These are phyloP conservation scores for Arctopsyche grandis DNA, from an alignment of 1,140 invertebrate genomes.

Conservation along the genomic window DNA sequence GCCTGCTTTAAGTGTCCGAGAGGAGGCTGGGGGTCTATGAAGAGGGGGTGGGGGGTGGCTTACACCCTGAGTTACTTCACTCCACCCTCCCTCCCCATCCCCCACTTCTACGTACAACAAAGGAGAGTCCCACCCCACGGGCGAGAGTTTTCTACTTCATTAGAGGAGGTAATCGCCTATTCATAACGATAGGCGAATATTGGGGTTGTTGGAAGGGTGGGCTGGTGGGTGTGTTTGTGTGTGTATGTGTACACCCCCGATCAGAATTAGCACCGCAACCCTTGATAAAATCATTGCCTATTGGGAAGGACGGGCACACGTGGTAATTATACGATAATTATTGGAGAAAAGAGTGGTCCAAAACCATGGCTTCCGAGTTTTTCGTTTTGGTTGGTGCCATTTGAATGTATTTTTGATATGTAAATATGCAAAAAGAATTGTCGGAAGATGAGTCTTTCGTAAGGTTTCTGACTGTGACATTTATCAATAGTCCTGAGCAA, in stretches of 20 bases:
- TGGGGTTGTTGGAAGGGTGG: conserved; percentile 5
- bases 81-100: neutral
- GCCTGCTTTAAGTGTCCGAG: conserved; percentile 22
- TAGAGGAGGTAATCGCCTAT: conserved; percentile 42
- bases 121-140: neutral
- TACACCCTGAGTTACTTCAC: neutral
- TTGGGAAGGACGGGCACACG: neutral
- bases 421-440: too few relatives aligned
- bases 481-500: too few relatives aligned
- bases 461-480: too few relatives aligned
- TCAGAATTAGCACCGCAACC: neutral
- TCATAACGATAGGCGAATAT: conserved; percentile 40
- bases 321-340: too few relatives aligned
- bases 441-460: too few relatives aligned
- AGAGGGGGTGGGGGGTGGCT: neutral
- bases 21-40: neutral
- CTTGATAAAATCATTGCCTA: neutral
- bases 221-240: too few relatives aligned
- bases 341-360: neutral
- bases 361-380: neutral
- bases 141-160: conserved; percentile 38
- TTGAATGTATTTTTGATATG: neutral
- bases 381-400: neutral
- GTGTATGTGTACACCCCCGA: neutral
- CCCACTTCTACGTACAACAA: neutral